Conservation (phyloP, 2,888 invertebrate species). For the Eupithecia inturbata region DNA sequence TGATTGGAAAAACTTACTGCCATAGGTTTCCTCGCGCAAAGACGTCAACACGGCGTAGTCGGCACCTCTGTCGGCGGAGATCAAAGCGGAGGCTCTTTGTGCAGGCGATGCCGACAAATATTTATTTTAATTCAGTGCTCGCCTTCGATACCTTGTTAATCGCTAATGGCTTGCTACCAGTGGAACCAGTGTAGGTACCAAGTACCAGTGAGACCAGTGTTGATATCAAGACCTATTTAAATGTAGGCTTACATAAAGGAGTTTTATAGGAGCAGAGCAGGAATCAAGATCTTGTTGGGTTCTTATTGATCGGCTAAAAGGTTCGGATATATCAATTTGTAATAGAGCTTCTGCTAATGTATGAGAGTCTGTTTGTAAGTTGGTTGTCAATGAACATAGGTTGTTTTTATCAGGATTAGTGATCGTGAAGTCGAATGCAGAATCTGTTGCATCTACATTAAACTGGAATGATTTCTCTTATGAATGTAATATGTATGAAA, state of each 20-base stretch:
- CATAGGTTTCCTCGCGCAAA: constrained; percentile 30
- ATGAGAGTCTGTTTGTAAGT: not conserved
- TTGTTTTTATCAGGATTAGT: not conserved
- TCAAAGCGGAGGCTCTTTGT: constrained; percentile 74
- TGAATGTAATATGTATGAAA: not conserved
- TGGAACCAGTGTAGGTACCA: constrained; percentile 29
- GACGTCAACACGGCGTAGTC: constrained; percentile 51
- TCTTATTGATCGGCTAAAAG: constrained; percentile 2
- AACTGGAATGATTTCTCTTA: not conserved
- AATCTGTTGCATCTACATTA: not conserved
- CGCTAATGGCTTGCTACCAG: constrained; percentile 79
- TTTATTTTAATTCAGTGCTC: constrained; percentile 84
- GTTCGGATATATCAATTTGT: not conserved
- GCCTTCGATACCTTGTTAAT: constrained; percentile 78
- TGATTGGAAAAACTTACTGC: constrained; percentile 36
- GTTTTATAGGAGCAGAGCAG: not conserved
- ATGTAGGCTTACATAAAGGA: constrained; percentile 37
- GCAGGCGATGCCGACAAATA: constrained; percentile 78
- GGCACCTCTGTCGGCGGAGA: constrained; percentile 80
- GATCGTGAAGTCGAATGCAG: not conserved
- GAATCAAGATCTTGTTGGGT: not conserved
- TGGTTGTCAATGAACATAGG: not conserved
- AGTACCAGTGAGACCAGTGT: constrained; percentile 11
- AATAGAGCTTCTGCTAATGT: not conserved
- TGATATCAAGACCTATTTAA: constrained; percentile 47